These are phyloP conservation scores for Tor tambroides DNA, from an alignment of 2,113 vertebrate species.

Conservation along the genomic window DNA sequence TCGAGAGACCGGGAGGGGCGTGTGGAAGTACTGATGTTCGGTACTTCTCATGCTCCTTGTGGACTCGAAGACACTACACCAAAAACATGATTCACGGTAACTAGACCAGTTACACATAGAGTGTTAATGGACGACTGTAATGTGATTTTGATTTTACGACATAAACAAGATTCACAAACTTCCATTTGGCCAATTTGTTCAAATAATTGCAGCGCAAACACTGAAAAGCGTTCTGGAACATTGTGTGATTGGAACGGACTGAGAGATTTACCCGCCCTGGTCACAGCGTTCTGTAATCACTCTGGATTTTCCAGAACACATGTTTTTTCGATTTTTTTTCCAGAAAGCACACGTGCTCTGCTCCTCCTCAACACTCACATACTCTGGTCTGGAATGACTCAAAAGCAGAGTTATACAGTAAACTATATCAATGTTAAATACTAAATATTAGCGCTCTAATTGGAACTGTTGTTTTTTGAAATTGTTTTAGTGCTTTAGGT, in stretches of 20 bases:
- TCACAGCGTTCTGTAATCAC: not conserved
- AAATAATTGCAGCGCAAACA: not conserved
- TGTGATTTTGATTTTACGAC: not conserved
- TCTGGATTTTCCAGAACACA: not conserved
- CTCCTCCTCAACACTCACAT: not conserved
- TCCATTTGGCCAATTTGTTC: not conserved
- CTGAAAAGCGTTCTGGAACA: not conserved
- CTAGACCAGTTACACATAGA: not conserved
- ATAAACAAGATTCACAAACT: not conserved
- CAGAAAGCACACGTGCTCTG: not conserved
- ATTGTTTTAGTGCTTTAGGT: not conserved
- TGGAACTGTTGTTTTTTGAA: not conserved
- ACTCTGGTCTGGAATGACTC: not conserved
- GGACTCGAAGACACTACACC: not conserved
- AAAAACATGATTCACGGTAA: not conserved
- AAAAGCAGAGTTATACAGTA: not conserved
- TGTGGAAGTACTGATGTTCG: constrained; percentile 9
- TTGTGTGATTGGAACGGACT: not conserved
- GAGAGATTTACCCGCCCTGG: not conserved
- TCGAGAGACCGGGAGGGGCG: constrained; percentile 51
- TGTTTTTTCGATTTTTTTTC: not conserved
- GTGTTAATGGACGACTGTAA: not conserved
- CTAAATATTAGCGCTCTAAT: not conserved
- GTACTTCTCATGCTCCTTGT: not conserved
- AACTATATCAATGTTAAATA: not conserved